Evolutionary conservation across 2,113 vertebrate genomes (phyloP).

Genomic region (Rhinolophus sinicus): DNA sequence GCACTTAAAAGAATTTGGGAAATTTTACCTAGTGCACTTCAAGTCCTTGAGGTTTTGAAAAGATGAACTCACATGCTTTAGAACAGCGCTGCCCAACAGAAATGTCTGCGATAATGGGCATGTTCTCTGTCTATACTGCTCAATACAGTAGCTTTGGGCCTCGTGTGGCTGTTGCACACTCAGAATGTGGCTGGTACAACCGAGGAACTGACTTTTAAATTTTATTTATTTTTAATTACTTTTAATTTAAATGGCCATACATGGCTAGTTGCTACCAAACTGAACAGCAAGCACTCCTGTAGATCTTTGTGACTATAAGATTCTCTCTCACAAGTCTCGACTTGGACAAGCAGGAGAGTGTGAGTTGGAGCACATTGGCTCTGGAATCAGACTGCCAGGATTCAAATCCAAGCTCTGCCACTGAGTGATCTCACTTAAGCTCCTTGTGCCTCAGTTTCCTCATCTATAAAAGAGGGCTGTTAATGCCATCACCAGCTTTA

Average conservation of each 20-base stretch:
- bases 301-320: background rate
- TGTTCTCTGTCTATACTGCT: background rate
- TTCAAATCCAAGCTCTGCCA: background rate
- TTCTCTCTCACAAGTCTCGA: background rate
- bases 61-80: background rate
- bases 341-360: background rate
- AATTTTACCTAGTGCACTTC: background rate
- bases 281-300: rapidly evolving
- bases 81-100: background rate
- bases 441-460: background rate
- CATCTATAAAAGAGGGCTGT: background rate
- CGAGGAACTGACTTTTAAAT: background rate
- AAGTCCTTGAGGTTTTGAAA: background rate
- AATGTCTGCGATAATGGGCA: background rate
- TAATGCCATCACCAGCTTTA: background rate
- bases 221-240: background rate
- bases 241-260: background rate
- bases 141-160: background rate
- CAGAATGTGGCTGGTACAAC: background rate
- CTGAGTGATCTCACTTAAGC: background rate
- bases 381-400: background rate
- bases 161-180: background rate
- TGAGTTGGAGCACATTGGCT: background rate
- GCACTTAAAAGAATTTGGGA: background rate
- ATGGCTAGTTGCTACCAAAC: background rate